Percentiles rank a stretch among this genome's conserved stretches.
Conservation (phyloP, 2,888 invertebrate genomes). For the Heliconius charithonia region DNA sequence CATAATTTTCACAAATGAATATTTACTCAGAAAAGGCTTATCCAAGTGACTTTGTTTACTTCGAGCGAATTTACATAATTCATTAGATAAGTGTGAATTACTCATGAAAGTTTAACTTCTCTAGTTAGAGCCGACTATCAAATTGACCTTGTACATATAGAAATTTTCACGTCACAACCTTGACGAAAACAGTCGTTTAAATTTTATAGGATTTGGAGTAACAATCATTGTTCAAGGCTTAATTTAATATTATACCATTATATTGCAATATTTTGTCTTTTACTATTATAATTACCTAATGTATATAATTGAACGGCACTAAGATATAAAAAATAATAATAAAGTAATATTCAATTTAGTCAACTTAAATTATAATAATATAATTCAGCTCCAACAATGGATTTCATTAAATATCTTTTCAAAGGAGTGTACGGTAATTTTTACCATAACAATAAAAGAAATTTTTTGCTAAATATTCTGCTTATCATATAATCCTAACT, state of each 20-base stretch:
- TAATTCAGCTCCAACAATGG: background rate
- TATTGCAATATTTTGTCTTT: background rate
- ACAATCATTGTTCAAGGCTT: background rate
- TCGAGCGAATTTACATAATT: slow-evolving; percentile 34
- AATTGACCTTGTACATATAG: slow-evolving; percentile 64
- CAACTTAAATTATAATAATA: too few species aligned
- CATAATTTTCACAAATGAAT: background rate
- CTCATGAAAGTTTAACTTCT: slow-evolving; percentile 56
- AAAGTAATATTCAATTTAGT: too few species aligned
- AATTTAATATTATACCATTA: too few species aligned
- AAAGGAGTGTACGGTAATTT: too few species aligned
- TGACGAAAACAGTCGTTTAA: slow-evolving; percentile 15
- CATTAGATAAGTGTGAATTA: slow-evolving; percentile 25
- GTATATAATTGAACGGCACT: background rate
- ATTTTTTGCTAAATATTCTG: background rate
- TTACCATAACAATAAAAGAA: too few species aligned
- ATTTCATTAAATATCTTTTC: background rate
- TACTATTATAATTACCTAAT: background rate
- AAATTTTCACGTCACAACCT: slow-evolving; percentile 52
- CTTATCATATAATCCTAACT: background rate
- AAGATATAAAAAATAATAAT: too few species aligned
- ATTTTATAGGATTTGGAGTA: background rate
- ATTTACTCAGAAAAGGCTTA: background rate
- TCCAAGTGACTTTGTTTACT: background rate
- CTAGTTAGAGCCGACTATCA: slow-evolving; percentile 57